These are phyloP conservation scores for Polymixis flavicincta DNA, from an alignment of 2,888 invertebrate species.

Conservation along the genomic window DNA sequence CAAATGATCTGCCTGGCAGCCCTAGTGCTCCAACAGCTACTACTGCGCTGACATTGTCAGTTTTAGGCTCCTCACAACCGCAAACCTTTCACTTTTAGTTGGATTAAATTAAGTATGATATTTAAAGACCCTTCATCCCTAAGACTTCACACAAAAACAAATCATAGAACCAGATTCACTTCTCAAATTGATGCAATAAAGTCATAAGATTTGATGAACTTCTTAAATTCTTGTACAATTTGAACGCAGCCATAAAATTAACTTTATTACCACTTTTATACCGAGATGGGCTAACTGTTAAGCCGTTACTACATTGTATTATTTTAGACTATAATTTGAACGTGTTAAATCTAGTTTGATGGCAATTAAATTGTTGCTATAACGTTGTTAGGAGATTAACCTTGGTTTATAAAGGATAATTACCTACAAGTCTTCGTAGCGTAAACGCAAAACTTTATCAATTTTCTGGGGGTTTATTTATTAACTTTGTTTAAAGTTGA, in stretches of 20 bases:
- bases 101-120: accelerated
- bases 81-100: neutral
- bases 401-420: conserved; percentile 19
- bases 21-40: no score
- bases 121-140: neutral
- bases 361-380: conserved; percentile 37
- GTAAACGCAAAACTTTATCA: neutral
- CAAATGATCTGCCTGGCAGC: no score
- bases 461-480: neutral
- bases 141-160: neutral
- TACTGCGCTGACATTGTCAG: no score
- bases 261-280: conserved; percentile 36
- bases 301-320: conserved; percentile 18
- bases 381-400: conserved; percentile 31
- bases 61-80: neutral
- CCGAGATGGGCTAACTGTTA: conserved; percentile 6
- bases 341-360: conserved; percentile 35
- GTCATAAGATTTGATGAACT: conserved; percentile 25
- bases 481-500: no score
- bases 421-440: neutral
- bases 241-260: conserved; percentile 32
- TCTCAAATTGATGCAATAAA: conserved; percentile 20
- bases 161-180: neutral
- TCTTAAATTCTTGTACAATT: conserved; percentile 24
- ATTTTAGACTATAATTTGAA: conserved; percentile 34